Base-by-base conservation (phyloP, 1,140 invertebrate genomes). In the Bombus terrestris region DNA sequence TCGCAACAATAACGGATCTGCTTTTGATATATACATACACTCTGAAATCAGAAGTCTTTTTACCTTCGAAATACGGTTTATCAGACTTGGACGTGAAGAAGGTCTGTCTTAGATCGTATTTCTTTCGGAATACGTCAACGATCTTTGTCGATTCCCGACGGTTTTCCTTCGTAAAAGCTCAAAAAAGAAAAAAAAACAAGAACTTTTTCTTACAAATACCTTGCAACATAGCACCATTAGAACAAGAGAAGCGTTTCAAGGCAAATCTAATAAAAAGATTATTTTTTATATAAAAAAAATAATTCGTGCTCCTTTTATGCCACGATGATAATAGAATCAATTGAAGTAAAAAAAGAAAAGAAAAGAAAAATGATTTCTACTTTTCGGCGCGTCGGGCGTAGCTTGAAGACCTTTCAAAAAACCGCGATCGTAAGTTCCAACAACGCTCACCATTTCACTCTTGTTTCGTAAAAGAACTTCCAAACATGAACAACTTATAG, bases 401-500 rank as follows among this genome's bases (percentile, higher is more conserved):
- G 72, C 59, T 85, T 73, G 84, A 86, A 76, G 75, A 81, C 76
- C 72, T 64, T n/a, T 57, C 41, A 68, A 62, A 69, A 83, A 69
- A 79, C n/a, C 76, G 25, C 74, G 71, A 28, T 68, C 75, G 10
- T 57, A 37, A 78, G 37, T 43, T 57, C 47, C 75, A 59, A 84
- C 64, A 43, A 69, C 82, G 76, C 76, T 88, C 41, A 18, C 39
- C 41, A 22, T 22, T 39, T 53, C 41, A 28, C 53, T 2, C 66
- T 37, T 74, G 18, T 37, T 76, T 86, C 83, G 83, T 83, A 79
- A 87, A 88, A 89, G 88, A 89, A 89, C 59, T 72, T 83, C n/a
- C 88, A 86, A 88, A 91, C 86, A 81, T 85, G 87, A 87, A 86
- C 88, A 91, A 92, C 85, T 92, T 89, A 89, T 91, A 81, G 76